Conservation (phyloP, 37 sponge, comb jelly and placozoan species). For the Aplysina aerophoba region DNA sequence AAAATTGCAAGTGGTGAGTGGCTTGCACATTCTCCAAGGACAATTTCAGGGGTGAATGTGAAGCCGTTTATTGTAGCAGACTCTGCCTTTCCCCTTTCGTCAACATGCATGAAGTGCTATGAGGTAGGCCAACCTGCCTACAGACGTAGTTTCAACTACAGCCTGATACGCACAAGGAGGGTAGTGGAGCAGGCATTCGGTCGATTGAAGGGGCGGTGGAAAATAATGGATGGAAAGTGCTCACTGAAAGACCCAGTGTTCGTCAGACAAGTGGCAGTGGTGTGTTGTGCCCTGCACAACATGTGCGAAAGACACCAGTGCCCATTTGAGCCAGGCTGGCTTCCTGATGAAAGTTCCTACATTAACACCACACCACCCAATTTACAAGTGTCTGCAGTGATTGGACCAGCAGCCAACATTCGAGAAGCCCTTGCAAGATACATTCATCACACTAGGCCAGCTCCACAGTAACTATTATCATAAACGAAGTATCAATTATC, state of each 20-base stretch:
- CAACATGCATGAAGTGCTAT: slow-evolving; percentile 26
- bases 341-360: slow-evolving; percentile 10
- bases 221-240: slow-evolving; percentile 26
- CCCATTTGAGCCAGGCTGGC: slow-evolving; percentile 2
- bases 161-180: slow-evolving; percentile 7
- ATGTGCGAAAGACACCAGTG: background rate
- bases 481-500: background rate
- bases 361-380: background rate
- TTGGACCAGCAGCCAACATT: background rate
- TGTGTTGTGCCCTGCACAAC: slow-evolving; percentile 40
- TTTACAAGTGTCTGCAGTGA: background rate
- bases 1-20: background rate
- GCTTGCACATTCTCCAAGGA: background rate
- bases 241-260: slow-evolving; percentile 24
- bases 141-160: slow-evolving; percentile 26
- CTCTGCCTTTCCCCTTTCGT: slow-evolving; percentile 8
- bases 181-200: slow-evolving; percentile 46
- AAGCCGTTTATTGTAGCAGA: slow-evolving; percentile 26
- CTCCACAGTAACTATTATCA: background rate
- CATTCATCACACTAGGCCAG: background rate
- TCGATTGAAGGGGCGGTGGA: slow-evolving; percentile 30
- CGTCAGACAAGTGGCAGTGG: slow-evolving; percentile 18
- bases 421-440: background rate
- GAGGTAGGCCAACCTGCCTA: background rate
- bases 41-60: background rate